phyloP scores from a whole-genome alignment of 2,797 vertebrate genomes.

The Morelia viridis region DNA sequence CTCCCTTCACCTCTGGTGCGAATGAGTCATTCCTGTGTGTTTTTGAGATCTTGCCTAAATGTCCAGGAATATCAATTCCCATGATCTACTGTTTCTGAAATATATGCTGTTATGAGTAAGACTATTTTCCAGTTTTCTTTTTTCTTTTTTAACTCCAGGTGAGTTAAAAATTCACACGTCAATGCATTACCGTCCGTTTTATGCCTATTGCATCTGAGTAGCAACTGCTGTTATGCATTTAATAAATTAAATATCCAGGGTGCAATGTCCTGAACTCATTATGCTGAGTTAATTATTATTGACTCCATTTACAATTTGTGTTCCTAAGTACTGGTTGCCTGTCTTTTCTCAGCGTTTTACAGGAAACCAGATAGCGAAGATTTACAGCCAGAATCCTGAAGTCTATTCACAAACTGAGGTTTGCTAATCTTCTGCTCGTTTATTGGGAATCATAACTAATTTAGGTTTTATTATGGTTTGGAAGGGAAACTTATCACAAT shows the following conservation, averaged over 20 bases:
- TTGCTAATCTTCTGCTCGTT: slow-evolving; percentile 47
- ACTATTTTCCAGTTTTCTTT: slow-evolving; percentile 40
- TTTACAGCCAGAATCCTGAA: slow-evolving; percentile 76
- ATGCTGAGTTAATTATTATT: slow-evolving; percentile 62
- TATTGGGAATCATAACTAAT: slow-evolving; percentile 37
- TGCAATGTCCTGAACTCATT: slow-evolving; percentile 51
- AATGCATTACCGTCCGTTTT: slow-evolving; percentile 55
- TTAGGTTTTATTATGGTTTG: slow-evolving; percentile 27
- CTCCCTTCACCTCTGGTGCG: background rate
- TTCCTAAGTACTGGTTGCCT: slow-evolving; percentile 62
- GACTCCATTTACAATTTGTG: slow-evolving; percentile 63
- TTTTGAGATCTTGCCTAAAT: slow-evolving; percentile 24
- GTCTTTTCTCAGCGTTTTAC: slow-evolving; percentile 88
- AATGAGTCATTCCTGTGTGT: slow-evolving; percentile 28
- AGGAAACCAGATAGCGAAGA: slow-evolving; percentile 93
- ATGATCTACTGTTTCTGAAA: slow-evolving; percentile 60
- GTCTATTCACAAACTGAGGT: slow-evolving; percentile 86
- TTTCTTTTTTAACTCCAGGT: slow-evolving; percentile 57
- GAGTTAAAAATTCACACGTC: slow-evolving; percentile 54
- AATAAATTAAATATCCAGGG: slow-evolving; percentile 56
- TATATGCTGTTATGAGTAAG: slow-evolving; percentile 57
- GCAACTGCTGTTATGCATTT: slow-evolving; percentile 53
- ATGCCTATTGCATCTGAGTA: slow-evolving; percentile 47
- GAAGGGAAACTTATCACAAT: background rate
- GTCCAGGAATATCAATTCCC: slow-evolving; percentile 47